phyloP scores from a whole-genome alignment of 1,140 invertebrate genomes.

The Lethocerus indicus region DNA sequence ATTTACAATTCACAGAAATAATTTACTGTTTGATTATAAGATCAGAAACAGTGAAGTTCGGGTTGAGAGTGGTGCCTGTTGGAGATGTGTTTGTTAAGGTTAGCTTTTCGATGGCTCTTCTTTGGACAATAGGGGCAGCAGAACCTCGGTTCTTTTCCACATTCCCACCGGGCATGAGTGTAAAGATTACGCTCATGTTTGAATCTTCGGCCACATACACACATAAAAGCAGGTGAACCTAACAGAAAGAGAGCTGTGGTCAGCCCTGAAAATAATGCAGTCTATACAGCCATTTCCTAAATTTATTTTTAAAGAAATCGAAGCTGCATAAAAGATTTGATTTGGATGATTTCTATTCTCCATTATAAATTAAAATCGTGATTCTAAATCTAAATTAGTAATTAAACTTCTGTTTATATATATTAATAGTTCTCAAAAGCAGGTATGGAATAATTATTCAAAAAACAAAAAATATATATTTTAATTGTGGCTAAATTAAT shows the following conservation, averaged over 20 bases:
- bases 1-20: neutral
- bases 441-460: neutral
- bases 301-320: neutral
- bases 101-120: slow-evolving; percentile 32
- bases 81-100: slow-evolving; percentile 21
- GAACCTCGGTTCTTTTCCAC: slow-evolving; percentile 35
- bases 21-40: neutral
- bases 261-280: neutral
- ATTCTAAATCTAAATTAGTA: neutral
- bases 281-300: neutral
- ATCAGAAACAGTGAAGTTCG: neutral
- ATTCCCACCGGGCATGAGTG: slow-evolving; percentile 29
- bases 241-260: neutral
- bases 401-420: neutral
- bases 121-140: slow-evolving; percentile 25
- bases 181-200: slow-evolving; percentile 11
- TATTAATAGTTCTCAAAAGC: neutral
- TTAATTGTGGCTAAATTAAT: neutral
- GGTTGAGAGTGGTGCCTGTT: neutral
- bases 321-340: neutral
- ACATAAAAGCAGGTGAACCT: too few species aligned
- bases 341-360: neutral
- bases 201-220: slow-evolving; percentile 14
- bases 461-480: neutral
- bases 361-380: neutral